Evolutionary conservation across 2,888 invertebrate genomes (phyloP), one percentile per base, ranked within the genome.

Genomic region (Harpalus rubripes): DNA sequence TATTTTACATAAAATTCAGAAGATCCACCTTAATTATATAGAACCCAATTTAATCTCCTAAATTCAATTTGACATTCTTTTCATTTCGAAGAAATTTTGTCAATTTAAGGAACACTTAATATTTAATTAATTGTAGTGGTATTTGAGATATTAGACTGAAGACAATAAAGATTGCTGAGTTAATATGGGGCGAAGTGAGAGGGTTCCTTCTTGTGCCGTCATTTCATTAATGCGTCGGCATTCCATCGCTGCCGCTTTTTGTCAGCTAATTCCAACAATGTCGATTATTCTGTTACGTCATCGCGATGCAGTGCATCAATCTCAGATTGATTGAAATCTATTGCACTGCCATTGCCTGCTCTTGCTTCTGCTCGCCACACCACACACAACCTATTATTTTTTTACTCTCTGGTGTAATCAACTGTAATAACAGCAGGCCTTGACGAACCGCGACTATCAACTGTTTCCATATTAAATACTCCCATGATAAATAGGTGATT

Each of bases 151-250:
- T 12, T 52, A 52, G 12, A 52, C 10, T 52, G 44, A 12, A 52
- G 8, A 12, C 10, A 52, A 12, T 12, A 52, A 52, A 1, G 44
- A 0, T 8, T 8, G 44, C 8, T 12, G 10, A 52, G 44, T 52
- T 52, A 12, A 52, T 8, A 12, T 12, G 63, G n/a, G 63, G 26
- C 63, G 16, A 59, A 52, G 12, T 52, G 44, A 12, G 44, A 63
- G 7, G 22, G 15, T 22, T n/a, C 63, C 26, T n/a, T 22, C 18
- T 63, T 18, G 32, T 68, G 6, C 32, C 68, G 22, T 81, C 68
- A 82, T 72, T 82, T 82, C 52, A 68, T 58, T 82, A 82, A 82
- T 82, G 72, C 72, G 32, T 18, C 82, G 68, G 52, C 82, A 82
- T 82, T 82, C 82, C 72, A n/a, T 26, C 44, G 72, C 72, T 44